Evolutionary conservation across 2,888 invertebrate genomes (phyloP).

Genomic region (Tuberolachnus salignus): DNA sequence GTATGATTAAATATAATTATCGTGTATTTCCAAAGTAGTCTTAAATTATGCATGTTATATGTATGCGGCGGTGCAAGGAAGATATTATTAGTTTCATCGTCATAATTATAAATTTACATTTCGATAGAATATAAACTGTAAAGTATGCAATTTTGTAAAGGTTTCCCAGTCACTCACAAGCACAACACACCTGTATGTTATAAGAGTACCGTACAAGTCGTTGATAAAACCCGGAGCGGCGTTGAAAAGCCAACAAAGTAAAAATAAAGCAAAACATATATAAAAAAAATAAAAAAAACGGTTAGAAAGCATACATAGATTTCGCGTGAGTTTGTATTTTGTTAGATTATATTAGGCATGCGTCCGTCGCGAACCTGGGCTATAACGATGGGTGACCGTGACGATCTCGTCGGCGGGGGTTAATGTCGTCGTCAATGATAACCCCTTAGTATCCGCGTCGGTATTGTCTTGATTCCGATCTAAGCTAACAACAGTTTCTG

Average conservation of each 20-base stretch:
- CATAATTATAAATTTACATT: too few relatives aligned
- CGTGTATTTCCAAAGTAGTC: too few relatives aligned
- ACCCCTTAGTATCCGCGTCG: constrained; percentile 39
- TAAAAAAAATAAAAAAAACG: neutral
- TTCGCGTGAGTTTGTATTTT: neutral
- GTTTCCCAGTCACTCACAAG: constrained; percentile 1
- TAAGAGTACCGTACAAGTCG: neutral
- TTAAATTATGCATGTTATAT: too few relatives aligned
- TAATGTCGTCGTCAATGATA: constrained; percentile 39
- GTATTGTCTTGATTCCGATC: constrained; percentile 53
- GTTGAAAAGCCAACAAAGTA: constrained; percentile 8
- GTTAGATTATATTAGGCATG: constrained; percentile 32
- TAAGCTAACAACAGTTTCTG: constrained; percentile 50
- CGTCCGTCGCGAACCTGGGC: constrained; percentile 51
- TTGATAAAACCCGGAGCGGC: neutral
- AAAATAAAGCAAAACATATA: neutral
- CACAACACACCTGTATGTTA: neutral
- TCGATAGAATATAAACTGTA: too few relatives aligned
- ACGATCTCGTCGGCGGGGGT: constrained; percentile 49
- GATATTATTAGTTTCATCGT: too few relatives aligned
- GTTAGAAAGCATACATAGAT: neutral
- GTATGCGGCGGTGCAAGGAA: neutral
- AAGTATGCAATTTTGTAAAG: too few relatives aligned
- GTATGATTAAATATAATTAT: too few relatives aligned
- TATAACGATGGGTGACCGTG: constrained; percentile 43